Percentiles rank a stretch among this genome's conserved stretches.
Evolutionary conservation across 2,888 invertebrate species (phyloP).

Genomic region (Brachypterus glaber): DNA sequence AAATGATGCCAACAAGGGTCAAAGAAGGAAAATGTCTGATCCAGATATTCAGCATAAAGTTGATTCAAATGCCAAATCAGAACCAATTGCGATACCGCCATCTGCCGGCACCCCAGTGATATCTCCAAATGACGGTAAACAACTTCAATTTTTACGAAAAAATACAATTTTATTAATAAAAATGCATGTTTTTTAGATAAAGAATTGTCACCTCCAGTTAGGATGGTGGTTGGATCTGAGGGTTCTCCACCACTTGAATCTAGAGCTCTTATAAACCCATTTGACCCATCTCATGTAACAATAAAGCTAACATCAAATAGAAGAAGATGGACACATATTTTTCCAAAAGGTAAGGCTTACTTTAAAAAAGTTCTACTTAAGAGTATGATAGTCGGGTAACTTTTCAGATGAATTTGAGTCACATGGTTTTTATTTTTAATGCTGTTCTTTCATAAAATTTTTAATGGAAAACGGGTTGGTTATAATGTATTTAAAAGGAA

Average conservation of each 20-base stretch:
- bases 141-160: background rate
- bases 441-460: too few relatives aligned
- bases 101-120: constrained; percentile 33
- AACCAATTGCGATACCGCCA: constrained; percentile 39
- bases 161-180: background rate
- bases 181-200: constrained; percentile 30
- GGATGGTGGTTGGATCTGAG: constrained; percentile 49
- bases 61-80: constrained; percentile 30
- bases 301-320: constrained; percentile 93
- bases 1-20: constrained; percentile 40
- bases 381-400: too few relatives aligned
- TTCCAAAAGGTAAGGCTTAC: constrained; percentile 92
- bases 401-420: too few relatives aligned
- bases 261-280: constrained; percentile 89
- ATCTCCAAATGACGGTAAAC: constrained; percentile 36
- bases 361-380: background rate
- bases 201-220: constrained; percentile 46
- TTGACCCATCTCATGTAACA: constrained; percentile 94
- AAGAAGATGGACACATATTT: constrained; percentile 96
- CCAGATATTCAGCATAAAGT: constrained; percentile 68
- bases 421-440: too few relatives aligned
- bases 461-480: too few relatives aligned
- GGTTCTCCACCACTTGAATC: constrained; percentile 57
- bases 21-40: constrained; percentile 76
- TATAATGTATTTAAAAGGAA: too few relatives aligned